Base-by-base conservation (phyloP, 2,888 invertebrate species). In the Blastobasis lacticolella region DNA sequence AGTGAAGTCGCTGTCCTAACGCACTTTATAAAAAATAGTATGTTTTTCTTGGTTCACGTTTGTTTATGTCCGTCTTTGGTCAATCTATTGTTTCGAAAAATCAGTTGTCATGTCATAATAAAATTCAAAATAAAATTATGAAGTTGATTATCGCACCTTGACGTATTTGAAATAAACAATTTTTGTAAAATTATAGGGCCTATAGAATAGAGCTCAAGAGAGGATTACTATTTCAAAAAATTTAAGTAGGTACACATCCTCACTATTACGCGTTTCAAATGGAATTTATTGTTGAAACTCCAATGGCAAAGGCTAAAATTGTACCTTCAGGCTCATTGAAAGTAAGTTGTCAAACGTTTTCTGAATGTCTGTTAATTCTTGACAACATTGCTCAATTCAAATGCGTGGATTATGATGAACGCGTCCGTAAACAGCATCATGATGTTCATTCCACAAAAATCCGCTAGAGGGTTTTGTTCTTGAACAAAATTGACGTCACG, bases 401-500 rank as follows among this genome's bases (percentile, higher is more conserved):
- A 23, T 23, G 23, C 23, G 3, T 23, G 23, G n/a, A n/a, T 37
- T 40, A 47, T 37, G 40, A 10, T 69, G 81, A 83, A 82, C 71
- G 78, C 75, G 70, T 59, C 69, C 51, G 47, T 61, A 68, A 57
- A 50, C 71, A 66, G 81, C 81, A 77, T 81, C 80, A 76, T 67
- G 55, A 53, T 57, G 51, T 77, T 23, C 77, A 77, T 82, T 74
- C 75, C 57, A 50, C 9, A 56, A 56, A 54, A 56, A 58, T 58
- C 80, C 85, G 77, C 78, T 76, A 75, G 84, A 74, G 63, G 79
- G 75, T 69, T 66, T 69, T 71, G 75, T 75, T 78, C 60, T 64
- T 62, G 60, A 67, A 78, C 73, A 73, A 82, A 82, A 83, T 87
- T 91, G 91, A 91, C 91, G 91, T 91, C 91, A 91, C 89, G 87